A percentile compares a stretch with the other conserved stretches of the same genome.
These are phyloP conservation scores for Melanostoma scalare DNA, from an alignment of 2,888 invertebrate species.

Conservation along the genomic window DNA sequence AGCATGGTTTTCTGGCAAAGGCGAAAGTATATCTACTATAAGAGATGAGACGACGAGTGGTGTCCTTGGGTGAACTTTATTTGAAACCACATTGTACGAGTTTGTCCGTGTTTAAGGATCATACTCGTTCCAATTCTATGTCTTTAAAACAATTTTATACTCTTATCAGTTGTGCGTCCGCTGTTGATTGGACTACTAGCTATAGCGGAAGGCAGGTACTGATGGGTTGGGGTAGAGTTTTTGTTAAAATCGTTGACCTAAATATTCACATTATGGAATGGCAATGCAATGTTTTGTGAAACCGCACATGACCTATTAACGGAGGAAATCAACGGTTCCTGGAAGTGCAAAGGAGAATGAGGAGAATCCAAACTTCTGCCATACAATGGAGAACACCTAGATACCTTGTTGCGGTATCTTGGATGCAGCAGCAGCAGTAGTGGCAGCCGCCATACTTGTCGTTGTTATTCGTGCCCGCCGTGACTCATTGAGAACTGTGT, in stretches of 20 bases:
- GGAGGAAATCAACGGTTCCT: constrained; percentile 37
- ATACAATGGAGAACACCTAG: constrained; percentile 14
- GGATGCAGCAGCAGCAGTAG: constrained; percentile 39
- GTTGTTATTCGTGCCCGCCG: constrained; percentile 42
- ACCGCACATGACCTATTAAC: constrained; percentile 50
- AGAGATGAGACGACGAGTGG: background rate
- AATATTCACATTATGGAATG: constrained; percentile 38
- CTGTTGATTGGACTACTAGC: constrained; percentile 47
- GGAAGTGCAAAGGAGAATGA: background rate
- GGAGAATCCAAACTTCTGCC: constrained; percentile 12
- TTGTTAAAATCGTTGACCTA: constrained; percentile 39
- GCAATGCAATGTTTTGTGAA: constrained; percentile 41
- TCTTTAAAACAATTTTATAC: constrained; percentile 28
- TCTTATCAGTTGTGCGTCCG: constrained; percentile 43
- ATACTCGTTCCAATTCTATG: constrained; percentile 10
- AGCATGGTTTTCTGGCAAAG: constrained; percentile 5
- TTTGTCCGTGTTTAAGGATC: constrained; percentile 41
- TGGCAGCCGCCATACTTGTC: constrained; percentile 12
- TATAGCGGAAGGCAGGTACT: background rate
- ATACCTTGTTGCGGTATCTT: constrained; percentile 32
- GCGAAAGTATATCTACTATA: constrained; percentile 14
- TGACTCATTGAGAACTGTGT: constrained; percentile 66
- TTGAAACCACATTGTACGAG: constrained; percentile 28
- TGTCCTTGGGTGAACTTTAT: constrained; percentile 40
- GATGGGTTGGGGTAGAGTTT: background rate